These are phyloP conservation scores for Plutomurus gul DNA, from an alignment of 1,140 invertebrate species.

Conservation along the genomic window DNA sequence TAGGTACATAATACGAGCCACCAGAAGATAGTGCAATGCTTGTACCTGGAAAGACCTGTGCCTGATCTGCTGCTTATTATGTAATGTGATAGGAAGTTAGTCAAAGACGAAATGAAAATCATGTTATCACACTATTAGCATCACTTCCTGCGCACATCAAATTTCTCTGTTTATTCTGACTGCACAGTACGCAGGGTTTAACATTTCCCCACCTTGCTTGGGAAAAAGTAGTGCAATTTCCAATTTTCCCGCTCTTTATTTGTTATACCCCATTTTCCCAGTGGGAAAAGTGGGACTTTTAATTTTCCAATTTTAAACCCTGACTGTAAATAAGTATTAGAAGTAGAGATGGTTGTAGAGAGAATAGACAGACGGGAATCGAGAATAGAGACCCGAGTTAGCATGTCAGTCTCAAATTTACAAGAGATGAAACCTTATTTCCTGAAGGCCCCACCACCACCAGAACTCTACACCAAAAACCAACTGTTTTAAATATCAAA, in stretches of 20 bases:
- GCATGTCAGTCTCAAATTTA: slow-evolving; percentile 50
- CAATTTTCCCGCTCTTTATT: too few relatives aligned
- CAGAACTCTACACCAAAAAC: not conserved
- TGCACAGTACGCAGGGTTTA: too few relatives aligned
- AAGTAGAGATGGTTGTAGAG: not conserved
- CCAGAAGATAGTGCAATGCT: too few relatives aligned
- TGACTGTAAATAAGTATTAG: too few relatives aligned
- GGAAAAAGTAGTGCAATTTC: too few relatives aligned
- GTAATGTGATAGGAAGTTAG: not conserved
- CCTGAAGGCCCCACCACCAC: slow-evolving; percentile 34
- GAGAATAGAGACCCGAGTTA: not conserved
- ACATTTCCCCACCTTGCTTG: too few relatives aligned
- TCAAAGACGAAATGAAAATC: slow-evolving; percentile 9
- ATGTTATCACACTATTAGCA: slow-evolving; percentile 34
- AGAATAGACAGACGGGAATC: not conserved
- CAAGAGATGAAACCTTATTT: slow-evolving; percentile 52
- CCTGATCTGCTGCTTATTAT: too few relatives aligned
- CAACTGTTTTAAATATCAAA: slow-evolving; percentile 23
- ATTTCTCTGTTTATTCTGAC: not conserved
- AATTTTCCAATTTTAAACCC: too few relatives aligned
- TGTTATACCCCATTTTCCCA: too few relatives aligned
- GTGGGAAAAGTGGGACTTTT: too few relatives aligned
- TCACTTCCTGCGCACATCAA: slow-evolving; percentile 3
- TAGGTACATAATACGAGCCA: too few relatives aligned
- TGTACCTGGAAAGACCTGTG: too few relatives aligned